Evolutionary conservation across 1,140 invertebrate species (phyloP).

Genomic region (Drosophila truncata): DNA sequence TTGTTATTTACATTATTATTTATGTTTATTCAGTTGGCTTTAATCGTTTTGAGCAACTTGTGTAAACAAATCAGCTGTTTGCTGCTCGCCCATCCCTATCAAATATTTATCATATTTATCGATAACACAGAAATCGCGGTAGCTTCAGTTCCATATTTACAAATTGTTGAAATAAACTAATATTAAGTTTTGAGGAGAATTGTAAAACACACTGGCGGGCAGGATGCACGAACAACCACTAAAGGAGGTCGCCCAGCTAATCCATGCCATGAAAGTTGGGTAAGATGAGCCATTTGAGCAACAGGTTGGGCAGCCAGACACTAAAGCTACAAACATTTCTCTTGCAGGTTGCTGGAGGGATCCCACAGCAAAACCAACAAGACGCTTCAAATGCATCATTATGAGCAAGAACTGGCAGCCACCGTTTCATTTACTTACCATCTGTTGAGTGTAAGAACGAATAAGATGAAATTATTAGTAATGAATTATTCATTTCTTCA

Average conservation of each 20-base stretch:
- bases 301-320: neutral
- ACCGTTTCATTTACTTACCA: no score
- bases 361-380: conserved; percentile 87
- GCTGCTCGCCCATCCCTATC: conserved; percentile 1
- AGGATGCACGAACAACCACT: conserved; percentile 66
- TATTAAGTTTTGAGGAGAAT: neutral
- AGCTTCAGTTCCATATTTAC: conserved; percentile 2
- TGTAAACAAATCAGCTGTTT: conserved; percentile 4
- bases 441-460: no score
- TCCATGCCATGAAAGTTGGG: conserved; percentile 86
- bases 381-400: conserved; percentile 88
- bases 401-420: conserved; percentile 86
- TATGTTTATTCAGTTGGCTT: neutral
- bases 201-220: conserved; percentile 2
- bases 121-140: conserved; percentile 35
- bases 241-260: conserved; percentile 82
- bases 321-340: conserved; percentile 8
- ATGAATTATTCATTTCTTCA: no score
- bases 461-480: no score
- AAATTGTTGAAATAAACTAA: neutral
- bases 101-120: conserved; percentile 22
- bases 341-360: conserved; percentile 86
- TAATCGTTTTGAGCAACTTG: neutral
- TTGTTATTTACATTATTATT: neutral
- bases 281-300: conserved; percentile 49